A percentile compares a stretch with the other conserved stretches of the same genome.
These are phyloP conservation scores for Ifrita kowaldi DNA, from an alignment of 2,113 vertebrate genomes.

Conservation along the genomic window DNA sequence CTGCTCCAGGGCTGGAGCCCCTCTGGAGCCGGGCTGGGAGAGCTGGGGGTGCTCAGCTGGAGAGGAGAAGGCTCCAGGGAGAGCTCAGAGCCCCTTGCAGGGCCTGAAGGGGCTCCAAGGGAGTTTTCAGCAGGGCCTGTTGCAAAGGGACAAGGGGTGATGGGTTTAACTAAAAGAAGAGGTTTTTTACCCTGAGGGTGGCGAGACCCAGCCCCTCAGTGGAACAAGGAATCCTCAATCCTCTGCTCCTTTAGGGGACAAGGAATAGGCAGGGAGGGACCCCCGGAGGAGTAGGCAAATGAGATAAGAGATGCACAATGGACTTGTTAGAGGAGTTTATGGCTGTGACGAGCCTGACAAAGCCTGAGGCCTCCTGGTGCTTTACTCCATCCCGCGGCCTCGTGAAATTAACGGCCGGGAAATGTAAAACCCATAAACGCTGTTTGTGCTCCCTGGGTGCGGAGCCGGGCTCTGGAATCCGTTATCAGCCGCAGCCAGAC, in stretches of 20 bases:
- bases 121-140: not conserved
- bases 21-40: not conserved
- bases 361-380: not conserved
- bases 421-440: not conserved
- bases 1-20: not conserved
- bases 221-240: not conserved
- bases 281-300: not conserved
- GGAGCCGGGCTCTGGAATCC: not conserved
- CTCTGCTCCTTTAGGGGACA: not conserved
- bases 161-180: not conserved
- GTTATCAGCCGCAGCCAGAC: not conserved
- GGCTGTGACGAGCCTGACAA: not conserved
- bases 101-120: not conserved
- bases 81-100: not conserved
- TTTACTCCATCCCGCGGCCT: not conserved
- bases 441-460: not conserved
- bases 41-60: not conserved
- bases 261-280: not conserved
- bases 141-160: not conserved
- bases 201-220: fast-evolving
- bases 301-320: not conserved
- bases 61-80: not conserved
- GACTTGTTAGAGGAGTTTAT: not conserved
- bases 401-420: not conserved
- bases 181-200: not conserved